phyloP scores from a whole-genome alignment of 2,113 vertebrate species.

The Collichthys lucidus region DNA sequence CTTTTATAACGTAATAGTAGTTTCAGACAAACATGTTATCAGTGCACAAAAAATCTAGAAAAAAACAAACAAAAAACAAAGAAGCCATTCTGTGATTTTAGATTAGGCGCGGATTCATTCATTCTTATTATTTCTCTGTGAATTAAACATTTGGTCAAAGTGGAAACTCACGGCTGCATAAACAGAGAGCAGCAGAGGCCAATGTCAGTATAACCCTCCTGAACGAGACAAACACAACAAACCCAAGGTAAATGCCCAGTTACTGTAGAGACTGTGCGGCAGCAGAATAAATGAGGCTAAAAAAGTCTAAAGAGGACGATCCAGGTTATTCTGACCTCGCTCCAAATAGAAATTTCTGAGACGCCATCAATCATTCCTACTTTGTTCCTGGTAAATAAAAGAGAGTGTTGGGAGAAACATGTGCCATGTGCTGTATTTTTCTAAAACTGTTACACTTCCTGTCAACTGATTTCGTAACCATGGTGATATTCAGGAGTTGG shows the following conservation, averaged over 20 bases:
- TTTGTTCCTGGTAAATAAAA: background rate
- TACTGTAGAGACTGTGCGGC: background rate
- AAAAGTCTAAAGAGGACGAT: background rate
- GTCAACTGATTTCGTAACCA: conserved; percentile 4
- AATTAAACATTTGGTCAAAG: conserved; percentile 1
- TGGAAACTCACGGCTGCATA: conserved; percentile 4
- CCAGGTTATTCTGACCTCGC: conserved; percentile 33
- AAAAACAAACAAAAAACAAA: background rate
- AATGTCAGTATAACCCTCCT: conserved; percentile 19
- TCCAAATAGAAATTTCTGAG: conserved; percentile 8
- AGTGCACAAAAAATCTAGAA: background rate
- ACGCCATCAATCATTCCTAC: conserved; percentile 16
- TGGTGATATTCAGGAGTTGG: background rate
- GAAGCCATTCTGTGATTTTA: background rate
- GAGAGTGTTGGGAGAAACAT: background rate
- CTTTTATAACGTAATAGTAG: background rate
- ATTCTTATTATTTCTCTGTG: background rate
- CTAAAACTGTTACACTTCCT: background rate
- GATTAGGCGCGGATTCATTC: background rate
- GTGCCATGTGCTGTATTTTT: background rate
- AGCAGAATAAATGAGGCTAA: conserved; percentile 18
- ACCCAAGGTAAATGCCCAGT: conserved; percentile 1
- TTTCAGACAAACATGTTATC: background rate
- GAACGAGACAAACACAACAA: conserved; percentile 4
- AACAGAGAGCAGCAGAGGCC: background rate